phyloP scores from a whole-genome alignment of 2,888 invertebrate genomes.

The Philopedon plagiatum region DNA sequence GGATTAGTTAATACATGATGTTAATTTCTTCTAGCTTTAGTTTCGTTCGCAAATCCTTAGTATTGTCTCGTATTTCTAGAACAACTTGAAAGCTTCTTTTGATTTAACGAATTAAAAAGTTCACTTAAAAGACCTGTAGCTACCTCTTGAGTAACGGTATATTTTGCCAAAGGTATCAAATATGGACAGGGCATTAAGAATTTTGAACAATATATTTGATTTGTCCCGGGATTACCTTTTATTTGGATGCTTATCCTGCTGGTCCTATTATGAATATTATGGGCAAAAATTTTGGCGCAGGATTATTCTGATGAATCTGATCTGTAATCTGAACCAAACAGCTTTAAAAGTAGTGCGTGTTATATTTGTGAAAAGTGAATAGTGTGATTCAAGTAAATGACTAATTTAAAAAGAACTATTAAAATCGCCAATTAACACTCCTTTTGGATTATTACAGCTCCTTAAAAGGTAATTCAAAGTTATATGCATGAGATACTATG shows the following conservation, averaged over 20 bases:
- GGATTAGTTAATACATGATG: slow-evolving; percentile 1
- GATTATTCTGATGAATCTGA: too few relatives aligned
- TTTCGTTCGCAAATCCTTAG: neutral
- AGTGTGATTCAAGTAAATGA: neutral
- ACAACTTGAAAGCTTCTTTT: neutral
- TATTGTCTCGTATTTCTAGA: neutral
- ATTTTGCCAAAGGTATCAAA: too few relatives aligned
- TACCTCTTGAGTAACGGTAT: too few relatives aligned
- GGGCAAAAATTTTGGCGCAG: too few relatives aligned
- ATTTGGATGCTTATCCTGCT: too few relatives aligned
- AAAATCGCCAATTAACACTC: neutral
- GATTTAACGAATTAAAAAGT: too few relatives aligned
- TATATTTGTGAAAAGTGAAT: neutral
- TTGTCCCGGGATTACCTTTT: too few relatives aligned
- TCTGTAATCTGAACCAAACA: neutral
- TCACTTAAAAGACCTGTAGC: too few relatives aligned
- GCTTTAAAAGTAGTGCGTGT: neutral
- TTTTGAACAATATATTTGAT: too few relatives aligned
- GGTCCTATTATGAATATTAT: too few relatives aligned
- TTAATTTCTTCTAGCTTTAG: neutral
- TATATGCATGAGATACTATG: neutral
- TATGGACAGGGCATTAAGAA: too few relatives aligned
- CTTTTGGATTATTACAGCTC: neutral
- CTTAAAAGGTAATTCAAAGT: neutral
- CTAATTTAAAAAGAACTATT: neutral